Base-by-base conservation (phyloP, 2,113 vertebrate species). In the Tiliqua scincoides region DNA sequence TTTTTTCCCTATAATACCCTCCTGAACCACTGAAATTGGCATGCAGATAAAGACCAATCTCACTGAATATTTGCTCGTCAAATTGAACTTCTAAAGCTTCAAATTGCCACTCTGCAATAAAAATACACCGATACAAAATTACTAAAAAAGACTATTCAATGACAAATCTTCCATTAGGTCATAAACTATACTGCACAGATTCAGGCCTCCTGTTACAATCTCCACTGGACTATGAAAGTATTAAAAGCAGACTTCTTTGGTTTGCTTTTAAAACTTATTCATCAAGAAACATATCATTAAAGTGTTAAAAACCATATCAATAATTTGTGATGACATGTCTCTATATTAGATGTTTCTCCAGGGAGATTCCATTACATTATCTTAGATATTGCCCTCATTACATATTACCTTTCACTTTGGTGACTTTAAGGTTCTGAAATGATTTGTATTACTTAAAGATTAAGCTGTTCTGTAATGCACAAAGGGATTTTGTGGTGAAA, bases 1-100 rank as follows among this genome's bases (percentile, higher is more conserved):
- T 77, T 91, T 82, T 76, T 40, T 23, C n/a, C n/a, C 52, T 23
- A 23, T 79, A 7, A 0, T 62, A n/a, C 23, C 48, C 32, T 30
- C n/a, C 72, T 80, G 17, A n/a, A 27, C 61, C 79, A 2, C 32
- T 87, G 68, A 89, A 88, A 85, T 61, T 48, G 17, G 23, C 25
- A 9, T 63, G 9, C 30, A 48, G 17, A 88, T 82, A 52, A 67
- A 77, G 70, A 37, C 20, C 77, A 18, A n/a, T 85, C 74, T 81
- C 14, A 1, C 27, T 63, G 18, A 77, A 35, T 32, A 54, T 89
- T 87, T 91, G 11, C 73, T 84, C 21, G 43, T 3, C 71, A 78
- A 12, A 62, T 89, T 85, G 88, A 84, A 85, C 43, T 48, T 21
- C 23, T 23, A 1, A 40, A 75, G 5, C 43, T 75, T 79, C 80